Evolutionary conservation across 2,888 invertebrate genomes (phyloP), one percentile per base, ranked within the genome.

Genomic region (Polyommatus iphigenia): DNA sequence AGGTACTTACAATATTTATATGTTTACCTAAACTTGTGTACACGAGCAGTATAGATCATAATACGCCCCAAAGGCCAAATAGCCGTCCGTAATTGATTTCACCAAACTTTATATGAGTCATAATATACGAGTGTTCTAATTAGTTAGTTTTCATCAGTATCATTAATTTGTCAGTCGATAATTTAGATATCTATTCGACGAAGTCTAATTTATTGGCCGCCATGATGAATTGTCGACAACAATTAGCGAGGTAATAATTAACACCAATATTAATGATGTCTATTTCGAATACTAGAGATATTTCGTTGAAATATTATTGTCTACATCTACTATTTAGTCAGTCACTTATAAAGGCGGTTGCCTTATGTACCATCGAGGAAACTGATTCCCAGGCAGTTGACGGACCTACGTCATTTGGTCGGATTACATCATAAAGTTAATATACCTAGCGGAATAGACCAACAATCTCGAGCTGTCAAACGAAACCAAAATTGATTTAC

Each of bases 161-260:
- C 29, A 29, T 75, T 15, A 76, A 57, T 32, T 76, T n/a, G 32
- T 67, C 67, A 18, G 67, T 32, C 29, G 29, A 67, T 67, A 67
- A 67, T 29, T 67, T 67, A 67, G 67, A 67, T 67, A 67, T 67
- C 15, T 15, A 32, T 67, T 67, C 67, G 29, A 6, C 67, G 67
- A 67, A 29, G 24, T 29, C 10, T 67, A 67, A 67, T 67, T 67
- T 67, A 67, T 67, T 32, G 29, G 67, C 29, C 29, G 29, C 29
- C 13, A 32, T 67, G 32, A 67, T 67, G 67, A 32, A 67, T 67
- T 15, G 67, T 32, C 67, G 67, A 67, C 18, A 67, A 67, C 32
- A 67, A 29, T 29, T 67, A 67, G 67, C 67, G 67, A 32, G 67
- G 18, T 67, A 67, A 15, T 67, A 32, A 67, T 67, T 62, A 67